Evolutionary conservation across 1,140 invertebrate genomes (phyloP).

Genomic region (Aphaenogaster ashmeadi): DNA sequence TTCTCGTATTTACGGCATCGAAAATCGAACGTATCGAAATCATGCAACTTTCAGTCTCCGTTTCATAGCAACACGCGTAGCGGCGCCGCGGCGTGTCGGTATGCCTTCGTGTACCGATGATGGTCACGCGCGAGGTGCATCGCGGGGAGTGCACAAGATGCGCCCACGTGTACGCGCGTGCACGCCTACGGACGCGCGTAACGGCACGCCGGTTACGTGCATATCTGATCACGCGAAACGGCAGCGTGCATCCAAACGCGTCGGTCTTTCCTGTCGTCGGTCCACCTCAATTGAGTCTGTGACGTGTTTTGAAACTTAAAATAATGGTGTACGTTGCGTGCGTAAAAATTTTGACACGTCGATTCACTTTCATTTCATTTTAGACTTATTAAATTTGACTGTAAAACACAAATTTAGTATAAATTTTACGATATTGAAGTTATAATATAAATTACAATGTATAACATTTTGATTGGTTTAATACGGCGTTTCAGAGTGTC

Average conservation of each 20-base stretch:
- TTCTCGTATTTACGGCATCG: background rate
- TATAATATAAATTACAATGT: conserved; percentile 3
- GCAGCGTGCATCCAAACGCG: conserved; percentile 76
- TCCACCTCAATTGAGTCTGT: background rate
- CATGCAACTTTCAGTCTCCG: background rate
- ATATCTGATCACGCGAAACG: conserved; percentile 84
- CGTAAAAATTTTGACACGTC: background rate
- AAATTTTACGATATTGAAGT: conserved; percentile 2
- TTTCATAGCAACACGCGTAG: background rate
- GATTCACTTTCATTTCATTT: background rate
- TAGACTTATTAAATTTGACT: background rate
- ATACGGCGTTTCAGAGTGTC: background rate
- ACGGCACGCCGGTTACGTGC: conserved; percentile 69
- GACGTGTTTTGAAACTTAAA: background rate
- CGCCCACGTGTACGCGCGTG: conserved; percentile 37
- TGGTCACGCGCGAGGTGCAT: conserved; percentile 40
- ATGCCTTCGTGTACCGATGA: conserved; percentile 15
- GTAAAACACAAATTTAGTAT: background rate
- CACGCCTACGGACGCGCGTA: conserved; percentile 40
- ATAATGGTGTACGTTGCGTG: background rate
- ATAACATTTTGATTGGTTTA: background rate
- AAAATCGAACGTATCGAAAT: conserved; percentile 16
- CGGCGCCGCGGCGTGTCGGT: background rate
- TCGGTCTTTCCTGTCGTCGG: conserved; percentile 14
- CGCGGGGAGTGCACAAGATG: background rate